Evolutionary conservation across 2,797 vertebrate species (phyloP), one percentile per base, ranked within the genome.

Genomic region (Crypturellus tataupa): DNA sequence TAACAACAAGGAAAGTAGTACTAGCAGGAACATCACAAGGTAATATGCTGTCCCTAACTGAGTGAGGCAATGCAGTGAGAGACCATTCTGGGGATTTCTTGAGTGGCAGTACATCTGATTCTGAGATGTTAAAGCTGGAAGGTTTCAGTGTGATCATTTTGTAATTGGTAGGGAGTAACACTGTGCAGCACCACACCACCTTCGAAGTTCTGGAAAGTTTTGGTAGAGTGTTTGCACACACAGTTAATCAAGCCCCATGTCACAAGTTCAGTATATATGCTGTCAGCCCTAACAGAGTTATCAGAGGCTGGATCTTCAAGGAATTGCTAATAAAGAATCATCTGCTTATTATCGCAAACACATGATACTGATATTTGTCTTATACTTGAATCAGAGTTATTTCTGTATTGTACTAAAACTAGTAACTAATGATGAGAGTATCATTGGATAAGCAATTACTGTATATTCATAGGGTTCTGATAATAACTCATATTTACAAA

Each of bases 301-400:
- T 20, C 37, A 59, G 55, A 60, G 70, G 27, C 35, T 79, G 75
- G 73, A 55, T 70, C 14, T 55, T 4, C 59, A 7, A 2, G 16
- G 75, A 58, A 49, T 25, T 81, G 55, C 25, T 86, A 55, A 37
- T n/a, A 21, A 73, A n/a, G 70, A 63, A 90, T 80, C 92, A 94
- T 80, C 92, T 91, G 73, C 88, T 90, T 60, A 37, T 65, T 20
- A 46, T 37, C 63, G 59, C 59, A 75, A 39, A 55, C 20, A 65
- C 72, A 94, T 4, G 11, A 35, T 85, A 91, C 79, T 6, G 10
- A 64, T 18, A 21, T 19, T 39, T 56, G n/a, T 29, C 67, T 42
- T 3, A 6, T 10, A 55, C 37, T 63, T 11, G 6, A 51, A 73
- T 33, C 78, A 18, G 17, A 29, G 13, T 51, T 19, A 31, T 72